phyloP scores from a whole-genome alignment of 2,888 invertebrate genomes.

The Stegophylla sp. region DNA sequence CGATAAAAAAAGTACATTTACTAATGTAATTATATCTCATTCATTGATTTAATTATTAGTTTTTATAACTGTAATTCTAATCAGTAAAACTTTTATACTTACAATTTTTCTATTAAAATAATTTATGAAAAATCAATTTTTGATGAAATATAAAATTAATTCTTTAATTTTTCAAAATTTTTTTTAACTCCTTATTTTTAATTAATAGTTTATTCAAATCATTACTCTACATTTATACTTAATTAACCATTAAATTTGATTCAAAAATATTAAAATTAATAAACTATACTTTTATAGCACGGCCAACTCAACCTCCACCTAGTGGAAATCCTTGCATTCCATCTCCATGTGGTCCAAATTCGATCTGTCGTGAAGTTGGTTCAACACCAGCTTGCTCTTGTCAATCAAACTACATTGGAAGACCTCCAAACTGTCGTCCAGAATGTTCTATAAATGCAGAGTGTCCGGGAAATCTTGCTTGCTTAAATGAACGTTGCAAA shows the following conservation, averaged over 20 bases:
- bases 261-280: not conserved
- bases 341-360: conserved; percentile 72
- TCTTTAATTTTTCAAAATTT: no score
- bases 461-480: conserved; percentile 68
- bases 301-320: conserved; percentile 64
- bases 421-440: conserved; percentile 73
- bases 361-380: conserved; percentile 68
- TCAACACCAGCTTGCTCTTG: conserved; percentile 69
- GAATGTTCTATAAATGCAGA: conserved; percentile 71
- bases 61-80: no score
- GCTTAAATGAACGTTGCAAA: conserved; percentile 67
- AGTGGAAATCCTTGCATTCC: conserved; percentile 76
- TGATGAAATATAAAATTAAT: no score
- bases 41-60: no score
- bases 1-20: no score
- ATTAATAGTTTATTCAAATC: no score
- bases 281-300: conserved; percentile 45
- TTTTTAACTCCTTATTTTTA: no score
- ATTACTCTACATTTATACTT: not conserved
- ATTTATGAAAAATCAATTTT: no score
- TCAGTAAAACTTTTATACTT: no score
- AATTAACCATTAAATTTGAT: not conserved
- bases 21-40: no score
- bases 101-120: no score
- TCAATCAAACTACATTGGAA: conserved; percentile 70